Percentiles rank a stretch among this genome's conserved stretches.
Evolutionary conservation across 2,113 vertebrate genomes (phyloP).

Genomic region (Microcebus murinus): DNA sequence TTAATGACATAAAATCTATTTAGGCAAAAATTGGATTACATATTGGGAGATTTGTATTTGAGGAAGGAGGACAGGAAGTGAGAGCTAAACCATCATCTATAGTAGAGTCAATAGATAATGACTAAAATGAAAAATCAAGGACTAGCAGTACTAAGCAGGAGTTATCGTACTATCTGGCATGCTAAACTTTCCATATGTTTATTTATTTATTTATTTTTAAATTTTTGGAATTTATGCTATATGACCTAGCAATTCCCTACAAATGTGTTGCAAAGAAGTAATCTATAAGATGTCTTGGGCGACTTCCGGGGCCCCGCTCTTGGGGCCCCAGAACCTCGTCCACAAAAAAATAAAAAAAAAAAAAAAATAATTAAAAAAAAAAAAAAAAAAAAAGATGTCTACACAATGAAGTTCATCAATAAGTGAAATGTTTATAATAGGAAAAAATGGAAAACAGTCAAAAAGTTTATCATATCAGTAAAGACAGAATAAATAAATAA

Average conservation of each 20-base stretch:
- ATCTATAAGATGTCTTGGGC: background rate
- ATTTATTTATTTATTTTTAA: background rate
- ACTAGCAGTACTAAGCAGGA: background rate
- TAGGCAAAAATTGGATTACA: background rate
- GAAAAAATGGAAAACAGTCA: background rate
- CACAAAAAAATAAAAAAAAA: too few relatives aligned
- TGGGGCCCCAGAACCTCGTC: too few relatives aligned
- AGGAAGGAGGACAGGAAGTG: background rate
- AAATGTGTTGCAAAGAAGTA: background rate
- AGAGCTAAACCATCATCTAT: background rate
- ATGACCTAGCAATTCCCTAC: background rate
- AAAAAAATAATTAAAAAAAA: too few relatives aligned
- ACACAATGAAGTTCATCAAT: background rate
- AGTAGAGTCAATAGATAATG: background rate
- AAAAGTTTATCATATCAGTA: background rate
- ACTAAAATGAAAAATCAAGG: background rate
- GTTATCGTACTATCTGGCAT: background rate
- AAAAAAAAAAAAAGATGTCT: too few relatives aligned
- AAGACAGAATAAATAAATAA: background rate
- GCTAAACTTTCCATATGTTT: background rate
- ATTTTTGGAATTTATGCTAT: background rate
- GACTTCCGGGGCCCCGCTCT: too few relatives aligned
- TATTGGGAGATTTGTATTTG: background rate
- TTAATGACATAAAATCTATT: constrained; percentile 32
- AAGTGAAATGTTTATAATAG: background rate